Base-by-base conservation (phyloP, 53 echinoderm and acorn worm genomes). In the Temnopleurus reevesii region DNA sequence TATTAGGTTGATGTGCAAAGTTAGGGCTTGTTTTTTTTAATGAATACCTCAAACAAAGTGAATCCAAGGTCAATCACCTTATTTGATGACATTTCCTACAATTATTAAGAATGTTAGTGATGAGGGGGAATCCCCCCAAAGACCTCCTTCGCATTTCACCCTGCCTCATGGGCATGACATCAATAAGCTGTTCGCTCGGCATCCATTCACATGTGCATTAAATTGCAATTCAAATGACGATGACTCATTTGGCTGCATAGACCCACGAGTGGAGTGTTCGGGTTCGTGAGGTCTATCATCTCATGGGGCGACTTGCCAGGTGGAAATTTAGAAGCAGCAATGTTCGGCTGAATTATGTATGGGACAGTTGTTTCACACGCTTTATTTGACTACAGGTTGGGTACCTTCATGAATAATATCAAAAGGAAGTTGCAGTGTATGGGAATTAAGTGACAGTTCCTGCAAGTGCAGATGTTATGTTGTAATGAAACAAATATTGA, bases 241-340 rank as follows among this genome's bases (percentile, higher is more conserved):
- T 83, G 83, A 83, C 83, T 83, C 83, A 83, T 13, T 83, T 30
- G 33, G 19, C 79, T 79, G 46, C 46, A 8, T 28, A 83, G 83
- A 30, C 54, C 21, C 7, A 55, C 34, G 83, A 36, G 55, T 21
- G 56, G 57, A 36, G 83, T 35, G 81, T 56, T 35, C 54, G n/a
- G 83, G 83, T 47, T 83, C 28, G 54, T 35, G 4, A 83, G 53
- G 36, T 83, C 83, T 56, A 27, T 19, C 83, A 33, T 21, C 31
- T 56, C 33, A n/a, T 33, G 83, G 83, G 83, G 81, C 53, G 80
- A 51, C 47, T n/a, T 15, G 28, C 46, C 80, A 49, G 71, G 71
- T 71, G 71, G 71, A 71, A 71, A 71, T 64, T 2, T 64, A 64
- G 71, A 71, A 71, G n/a, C 71, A 38, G 71, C 79, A 27, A 79